A percentile compares a stretch with the other conserved stretches of the same genome.
Conservation (phyloP, 2,113 vertebrate species). For the Pelvicachromis taeniatus region DNA sequence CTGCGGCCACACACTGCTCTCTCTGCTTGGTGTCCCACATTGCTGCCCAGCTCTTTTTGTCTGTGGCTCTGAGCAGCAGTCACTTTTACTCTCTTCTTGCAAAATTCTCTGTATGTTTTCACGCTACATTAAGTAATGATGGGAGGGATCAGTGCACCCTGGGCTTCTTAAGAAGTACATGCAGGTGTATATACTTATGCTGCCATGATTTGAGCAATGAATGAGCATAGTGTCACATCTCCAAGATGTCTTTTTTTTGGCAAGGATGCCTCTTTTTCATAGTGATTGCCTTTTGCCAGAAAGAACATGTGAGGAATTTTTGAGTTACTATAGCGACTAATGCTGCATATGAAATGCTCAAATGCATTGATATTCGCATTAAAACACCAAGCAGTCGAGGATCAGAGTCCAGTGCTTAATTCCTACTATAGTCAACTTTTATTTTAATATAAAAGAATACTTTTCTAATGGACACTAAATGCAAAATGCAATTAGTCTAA, state of each 20-base stretch:
- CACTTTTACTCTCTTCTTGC: neutral
- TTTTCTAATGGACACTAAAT: neutral
- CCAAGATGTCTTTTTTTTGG: neutral
- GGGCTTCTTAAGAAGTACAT: neutral
- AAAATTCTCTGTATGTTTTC: slow-evolving; percentile 18
- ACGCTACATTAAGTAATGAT: slow-evolving; percentile 11
- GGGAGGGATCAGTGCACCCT: slow-evolving; percentile 5
- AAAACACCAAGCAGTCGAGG: neutral
- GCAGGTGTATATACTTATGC: neutral
- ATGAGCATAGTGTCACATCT: slow-evolving; percentile 30
- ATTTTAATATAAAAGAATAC: neutral
- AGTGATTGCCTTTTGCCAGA: neutral
- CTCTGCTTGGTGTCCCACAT: slow-evolving; percentile 32
- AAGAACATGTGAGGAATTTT: neutral
- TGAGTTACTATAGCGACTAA: neutral
- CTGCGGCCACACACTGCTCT: slow-evolving; percentile 18
- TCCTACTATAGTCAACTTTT: neutral
- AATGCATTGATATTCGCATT: neutral
- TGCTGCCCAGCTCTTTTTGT: slow-evolving; percentile 29
- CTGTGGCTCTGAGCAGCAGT: neutral
- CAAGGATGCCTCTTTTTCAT: neutral
- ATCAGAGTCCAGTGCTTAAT: neutral
- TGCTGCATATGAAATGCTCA: neutral
- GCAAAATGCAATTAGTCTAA: neutral
- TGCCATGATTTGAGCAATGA: neutral